These are phyloP conservation scores for Lutraria rhynchaena DNA, from an alignment of 1,140 invertebrate species.

Conservation along the genomic window DNA sequence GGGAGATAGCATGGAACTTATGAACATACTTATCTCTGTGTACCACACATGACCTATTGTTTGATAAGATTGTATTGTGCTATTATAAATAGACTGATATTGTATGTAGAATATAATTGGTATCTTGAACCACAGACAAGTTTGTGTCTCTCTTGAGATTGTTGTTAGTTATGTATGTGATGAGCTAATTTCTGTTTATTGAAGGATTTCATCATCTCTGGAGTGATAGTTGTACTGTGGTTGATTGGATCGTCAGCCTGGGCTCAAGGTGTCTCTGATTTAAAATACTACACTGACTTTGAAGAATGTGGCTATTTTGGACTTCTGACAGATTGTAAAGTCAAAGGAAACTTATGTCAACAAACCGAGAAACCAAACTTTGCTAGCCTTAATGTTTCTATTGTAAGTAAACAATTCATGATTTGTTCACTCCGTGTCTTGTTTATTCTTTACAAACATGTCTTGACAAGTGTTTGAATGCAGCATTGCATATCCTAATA, in stretches of 20 bases:
- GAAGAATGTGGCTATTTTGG: constrained; percentile 65
- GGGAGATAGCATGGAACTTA: no score
- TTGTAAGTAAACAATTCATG: constrained; percentile 83
- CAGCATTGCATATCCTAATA: no score
- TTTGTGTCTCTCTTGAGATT: no score
- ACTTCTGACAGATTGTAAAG: constrained; percentile 60
- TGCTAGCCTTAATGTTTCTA: constrained; percentile 86
- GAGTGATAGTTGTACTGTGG: constrained; percentile 87
- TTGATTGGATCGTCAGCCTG: constrained; percentile 87
- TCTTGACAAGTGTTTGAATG: no score
- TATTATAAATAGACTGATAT: no score
- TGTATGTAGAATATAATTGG: no score
- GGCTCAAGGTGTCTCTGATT: constrained; percentile 85
- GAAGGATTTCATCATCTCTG: constrained; percentile 86
- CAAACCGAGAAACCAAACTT: constrained; percentile 81
- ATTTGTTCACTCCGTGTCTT: neutral
- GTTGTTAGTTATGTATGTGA: no score
- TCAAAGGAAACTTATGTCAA: constrained; percentile 65
- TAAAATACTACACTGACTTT: constrained; percentile 85
- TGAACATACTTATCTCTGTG: no score
- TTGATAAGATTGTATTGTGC: no score
- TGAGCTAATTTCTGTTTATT: constrained; percentile 40
- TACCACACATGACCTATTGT: no score
- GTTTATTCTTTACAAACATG: no score
- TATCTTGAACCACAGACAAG: no score